Evolutionary conservation across 2,888 invertebrate genomes (phyloP), one percentile per base, ranked within the genome.

Genomic region (Scaptomyza caliginosa): DNA sequence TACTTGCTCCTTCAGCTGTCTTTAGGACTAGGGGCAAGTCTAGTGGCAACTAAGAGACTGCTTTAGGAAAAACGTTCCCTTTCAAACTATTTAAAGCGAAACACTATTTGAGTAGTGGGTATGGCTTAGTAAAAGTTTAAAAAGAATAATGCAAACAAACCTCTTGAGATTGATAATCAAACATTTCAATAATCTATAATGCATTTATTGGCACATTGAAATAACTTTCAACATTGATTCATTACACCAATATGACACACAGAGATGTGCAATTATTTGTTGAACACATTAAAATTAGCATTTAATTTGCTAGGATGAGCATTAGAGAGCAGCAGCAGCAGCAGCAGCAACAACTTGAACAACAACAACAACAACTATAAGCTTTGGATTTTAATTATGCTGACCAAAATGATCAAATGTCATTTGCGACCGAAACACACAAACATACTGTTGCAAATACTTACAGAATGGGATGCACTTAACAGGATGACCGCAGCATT

Each of bases 401-500:
- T 32, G 13, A 8, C 13, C 30, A 54, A 59, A 36, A 40, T 52
- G 28, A 57, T 57, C 46, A 45, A 48, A 67, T 49, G 24, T 30
- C 40, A 51, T 46, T 66, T 19, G 13, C 16, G 50, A 45, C 28
- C 16, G 50, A 45, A 17, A 34, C 2, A 38, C 30, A 17, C 28
- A 16, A 6, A 6, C 8, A 10, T 2, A 13, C 28, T 11, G n/a
- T n/a, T n/a, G n/a, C n/a, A n/a, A n/a, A n/a, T n/a, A n/a, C n/a
- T 4, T 5, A 30, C 3, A 34, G 36, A 24, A 30, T 21, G 6
- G 26, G 13, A 32, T 63, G 63, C 69, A 74, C 70, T 80, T 59
- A 64, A 46, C 62, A 56, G 63, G 39, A 10, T 34, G 57, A 79
- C 86, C 86, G 80, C 80, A 86, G 58, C 55, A 79, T 82, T 86